phyloP scores from a whole-genome alignment of 2,797 vertebrate species.

The Bradypodion pumilum region DNA sequence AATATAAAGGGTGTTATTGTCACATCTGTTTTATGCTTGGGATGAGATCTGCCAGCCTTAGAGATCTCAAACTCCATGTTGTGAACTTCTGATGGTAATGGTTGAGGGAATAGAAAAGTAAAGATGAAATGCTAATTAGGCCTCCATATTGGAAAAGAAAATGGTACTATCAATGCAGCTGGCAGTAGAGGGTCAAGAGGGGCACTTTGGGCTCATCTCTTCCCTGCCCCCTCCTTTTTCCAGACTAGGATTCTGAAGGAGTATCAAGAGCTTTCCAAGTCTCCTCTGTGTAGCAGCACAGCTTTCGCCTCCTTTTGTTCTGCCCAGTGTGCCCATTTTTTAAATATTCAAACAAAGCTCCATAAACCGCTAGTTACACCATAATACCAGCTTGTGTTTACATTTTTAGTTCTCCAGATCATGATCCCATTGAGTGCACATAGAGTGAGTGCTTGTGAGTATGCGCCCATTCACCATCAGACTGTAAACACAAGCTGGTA shows the following conservation, averaged over 20 bases:
- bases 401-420: slow-evolving; percentile 83
- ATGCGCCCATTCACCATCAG: slow-evolving; percentile 77
- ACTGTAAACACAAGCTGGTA: slow-evolving; percentile 86
- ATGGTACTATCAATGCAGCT: slow-evolving; percentile 54
- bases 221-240: not conserved
- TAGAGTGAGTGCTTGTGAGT: slow-evolving; percentile 79
- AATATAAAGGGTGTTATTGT: slow-evolving; percentile 10
- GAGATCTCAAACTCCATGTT: slow-evolving; percentile 5
- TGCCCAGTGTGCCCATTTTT: slow-evolving; percentile 81
- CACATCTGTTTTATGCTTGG: slow-evolving; percentile 2
- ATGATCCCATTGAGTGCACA: slow-evolving; percentile 81
- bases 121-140: slow-evolving; percentile 50
- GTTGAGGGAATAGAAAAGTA: slow-evolving; percentile 44
- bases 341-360: slow-evolving; percentile 83
- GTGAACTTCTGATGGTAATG: not conserved
- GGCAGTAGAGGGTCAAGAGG: slow-evolving; percentile 45
- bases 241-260: slow-evolving; percentile 39
- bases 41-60: not conserved
- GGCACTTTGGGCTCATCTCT: slow-evolving; percentile 16
- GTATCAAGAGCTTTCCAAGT: slow-evolving; percentile 56
- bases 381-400: slow-evolving; percentile 86
- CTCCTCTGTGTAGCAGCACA: slow-evolving; percentile 65
- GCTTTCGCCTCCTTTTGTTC: slow-evolving; percentile 76
- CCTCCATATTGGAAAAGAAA: slow-evolving; percentile 56
- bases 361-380: slow-evolving; percentile 81